Conservation (phyloP, 2,888 invertebrate genomes). For the Dinocampus coccinellae region DNA sequence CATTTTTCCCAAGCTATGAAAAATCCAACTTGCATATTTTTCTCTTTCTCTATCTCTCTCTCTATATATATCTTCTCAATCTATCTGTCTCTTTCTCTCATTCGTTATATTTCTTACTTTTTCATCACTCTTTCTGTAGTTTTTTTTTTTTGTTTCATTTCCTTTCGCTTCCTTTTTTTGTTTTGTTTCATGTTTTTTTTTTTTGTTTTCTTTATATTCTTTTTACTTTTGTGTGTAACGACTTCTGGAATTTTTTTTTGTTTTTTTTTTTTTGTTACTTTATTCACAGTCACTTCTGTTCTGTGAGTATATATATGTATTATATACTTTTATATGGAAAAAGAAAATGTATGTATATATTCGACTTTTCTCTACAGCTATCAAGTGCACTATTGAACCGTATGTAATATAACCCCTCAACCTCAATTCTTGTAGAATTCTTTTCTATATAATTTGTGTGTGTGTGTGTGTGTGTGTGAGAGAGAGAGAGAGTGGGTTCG, state of each 20-base stretch:
- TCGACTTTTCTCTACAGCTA: not conserved
- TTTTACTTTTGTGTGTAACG: not conserved
- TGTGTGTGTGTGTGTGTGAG: not conserved
- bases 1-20: not conserved
- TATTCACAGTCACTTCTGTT: not conserved
- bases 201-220: not conserved
- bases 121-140: not conserved
- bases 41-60: not conserved
- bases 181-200: too few relatives aligned
- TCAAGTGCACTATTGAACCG: constrained; percentile 17
- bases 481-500: too few relatives aligned
- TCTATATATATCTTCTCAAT: too few relatives aligned
- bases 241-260: not conserved
- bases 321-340: not conserved
- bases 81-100: too few relatives aligned
- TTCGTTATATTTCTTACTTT: too few relatives aligned
- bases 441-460: not conserved
- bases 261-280: not conserved
- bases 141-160: not conserved
- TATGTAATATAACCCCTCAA: constrained; percentile 3
- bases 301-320: too few relatives aligned
- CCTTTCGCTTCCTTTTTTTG: not conserved
- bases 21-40: not conserved
- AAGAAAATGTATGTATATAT: not conserved
- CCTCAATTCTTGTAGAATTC: constrained; percentile 2